phyloP scores from a whole-genome alignment of 2,113 vertebrate species.

The Mus spicilegus region DNA sequence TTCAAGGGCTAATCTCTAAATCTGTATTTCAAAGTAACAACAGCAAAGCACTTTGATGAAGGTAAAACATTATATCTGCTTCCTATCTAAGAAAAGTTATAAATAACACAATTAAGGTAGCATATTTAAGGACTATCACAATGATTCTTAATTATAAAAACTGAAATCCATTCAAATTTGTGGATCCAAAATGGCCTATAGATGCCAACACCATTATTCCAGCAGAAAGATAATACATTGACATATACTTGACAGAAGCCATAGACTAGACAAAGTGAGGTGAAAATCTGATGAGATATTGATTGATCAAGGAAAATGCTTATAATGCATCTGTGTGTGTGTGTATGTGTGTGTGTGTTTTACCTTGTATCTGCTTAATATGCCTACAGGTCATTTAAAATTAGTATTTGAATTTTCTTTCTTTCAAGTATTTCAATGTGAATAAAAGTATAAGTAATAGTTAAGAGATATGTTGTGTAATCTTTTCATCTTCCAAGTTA shows the following conservation, averaged over 20 bases:
- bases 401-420: background rate
- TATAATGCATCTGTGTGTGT: background rate
- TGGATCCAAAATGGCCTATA: slow-evolving; percentile 35
- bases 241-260: slow-evolving; percentile 50
- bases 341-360: too few relatives aligned
- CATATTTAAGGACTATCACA: background rate
- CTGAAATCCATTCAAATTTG: slow-evolving; percentile 28
- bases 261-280: background rate
- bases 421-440: background rate
- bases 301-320: background rate
- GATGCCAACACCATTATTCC: slow-evolving; percentile 12
- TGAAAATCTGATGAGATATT: background rate
- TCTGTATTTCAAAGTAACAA: slow-evolving; percentile 27
- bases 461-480: background rate
- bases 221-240: slow-evolving; percentile 8
- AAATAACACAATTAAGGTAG: slow-evolving; percentile 44
- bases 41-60: background rate
- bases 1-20: slow-evolving; percentile 43
- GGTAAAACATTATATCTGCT: slow-evolving; percentile 22
- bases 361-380: background rate
- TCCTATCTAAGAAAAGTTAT: background rate
- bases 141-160: slow-evolving; percentile 39
- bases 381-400: background rate
- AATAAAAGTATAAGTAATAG: background rate
- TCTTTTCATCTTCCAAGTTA: background rate